Percentiles rank a stretch among this genome's conserved stretches.
These are phyloP conservation scores for Cerceris rybyensis DNA, from an alignment of 2,888 invertebrate genomes.

Conservation along the genomic window DNA sequence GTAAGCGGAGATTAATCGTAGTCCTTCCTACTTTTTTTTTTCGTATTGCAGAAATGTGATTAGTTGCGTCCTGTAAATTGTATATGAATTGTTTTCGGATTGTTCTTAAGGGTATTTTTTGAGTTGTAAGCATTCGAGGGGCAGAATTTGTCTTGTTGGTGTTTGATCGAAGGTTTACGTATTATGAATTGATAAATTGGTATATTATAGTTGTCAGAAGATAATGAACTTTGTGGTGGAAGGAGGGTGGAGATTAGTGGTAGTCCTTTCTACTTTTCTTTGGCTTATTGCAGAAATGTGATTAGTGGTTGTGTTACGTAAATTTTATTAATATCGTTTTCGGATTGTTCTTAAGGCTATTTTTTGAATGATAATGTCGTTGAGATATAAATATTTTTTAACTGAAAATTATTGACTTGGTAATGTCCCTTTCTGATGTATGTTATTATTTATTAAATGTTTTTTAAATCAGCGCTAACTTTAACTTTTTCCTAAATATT, in stretches of 20 bases:
- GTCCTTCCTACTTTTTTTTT: slow-evolving; percentile 2
- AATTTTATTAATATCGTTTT: slow-evolving; percentile 10
- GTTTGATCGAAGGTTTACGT: background rate
- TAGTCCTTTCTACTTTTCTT: background rate
- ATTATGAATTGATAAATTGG: too few species aligned
- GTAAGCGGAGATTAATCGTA: background rate
- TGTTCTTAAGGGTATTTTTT: slow-evolving; percentile 7
- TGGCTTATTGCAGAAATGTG: slow-evolving; percentile 6
- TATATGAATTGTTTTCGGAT: slow-evolving; percentile 6
- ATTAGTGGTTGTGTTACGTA: background rate
- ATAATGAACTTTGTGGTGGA: too few species aligned
- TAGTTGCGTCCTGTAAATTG: slow-evolving; percentile 1
- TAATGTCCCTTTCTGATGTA: too few species aligned
- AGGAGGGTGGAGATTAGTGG: background rate
- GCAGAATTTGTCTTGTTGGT: background rate
- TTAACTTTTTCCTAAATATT: too few species aligned
- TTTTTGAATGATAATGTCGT: background rate
- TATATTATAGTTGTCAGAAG: too few species aligned
- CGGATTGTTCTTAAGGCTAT: slow-evolving; percentile 8
- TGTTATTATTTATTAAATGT: too few species aligned
- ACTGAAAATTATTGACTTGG: background rate
- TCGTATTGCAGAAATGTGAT: slow-evolving; percentile 4
- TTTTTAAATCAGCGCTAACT: too few species aligned
- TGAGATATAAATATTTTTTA: background rate
- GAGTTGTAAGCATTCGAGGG: background rate